Evolutionary conservation across 2,113 vertebrate genomes (phyloP).

Genomic region (Callipepla squamata): DNA sequence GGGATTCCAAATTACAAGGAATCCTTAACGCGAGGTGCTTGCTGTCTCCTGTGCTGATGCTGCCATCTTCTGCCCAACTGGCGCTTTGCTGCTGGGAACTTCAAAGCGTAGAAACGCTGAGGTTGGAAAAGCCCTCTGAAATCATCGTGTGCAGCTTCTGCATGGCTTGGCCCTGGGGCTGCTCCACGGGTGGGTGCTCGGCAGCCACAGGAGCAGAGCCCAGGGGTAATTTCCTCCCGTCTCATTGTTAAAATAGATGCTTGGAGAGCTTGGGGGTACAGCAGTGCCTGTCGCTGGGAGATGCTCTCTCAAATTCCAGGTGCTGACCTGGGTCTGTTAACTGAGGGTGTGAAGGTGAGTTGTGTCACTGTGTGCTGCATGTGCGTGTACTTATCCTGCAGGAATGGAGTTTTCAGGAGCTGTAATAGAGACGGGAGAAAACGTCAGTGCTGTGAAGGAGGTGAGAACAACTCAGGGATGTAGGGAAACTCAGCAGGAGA

Average conservation of each 20-base stretch:
- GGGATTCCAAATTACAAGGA: rapidly evolving
- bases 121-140: not conserved
- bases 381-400: conserved; percentile 13
- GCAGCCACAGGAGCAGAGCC: not conserved
- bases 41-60: conserved; percentile 15
- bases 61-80: conserved; percentile 50
- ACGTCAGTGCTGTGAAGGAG: conserved; percentile 51
- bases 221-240: not conserved
- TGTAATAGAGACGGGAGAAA: conserved; percentile 60
- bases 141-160: not conserved
- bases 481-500: not conserved
- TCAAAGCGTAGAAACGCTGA: not conserved
- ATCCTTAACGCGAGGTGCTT: rapidly evolving
- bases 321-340: not conserved
- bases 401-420: conserved; percentile 72
- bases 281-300: not conserved
- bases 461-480: not conserved
- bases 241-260: not conserved
- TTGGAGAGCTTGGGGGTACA: not conserved
- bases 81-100: not conserved
- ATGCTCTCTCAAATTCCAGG: not conserved
- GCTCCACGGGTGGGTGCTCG: too few species aligned
- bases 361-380: not conserved
- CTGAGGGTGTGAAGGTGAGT: not conserved
- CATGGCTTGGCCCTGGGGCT: too few species aligned